A percentile compares a stretch with the other conserved stretches of the same genome.
Conservation (phyloP, 2,113 vertebrate species). For the Paramormyrops kingsleyae region DNA sequence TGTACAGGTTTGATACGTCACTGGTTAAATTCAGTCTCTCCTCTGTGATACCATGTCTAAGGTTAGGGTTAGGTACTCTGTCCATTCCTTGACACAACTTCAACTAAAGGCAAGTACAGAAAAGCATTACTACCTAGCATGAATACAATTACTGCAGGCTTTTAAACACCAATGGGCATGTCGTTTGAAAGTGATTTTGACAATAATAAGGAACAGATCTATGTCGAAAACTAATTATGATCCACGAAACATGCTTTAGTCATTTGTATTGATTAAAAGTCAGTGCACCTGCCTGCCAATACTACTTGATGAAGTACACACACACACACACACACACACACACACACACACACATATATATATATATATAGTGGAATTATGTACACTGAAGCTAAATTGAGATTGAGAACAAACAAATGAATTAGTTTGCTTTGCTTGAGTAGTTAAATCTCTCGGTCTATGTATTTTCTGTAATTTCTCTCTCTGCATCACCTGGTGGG, state of each 20-base stretch:
- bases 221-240: constrained; percentile 1
- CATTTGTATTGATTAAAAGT: not conserved
- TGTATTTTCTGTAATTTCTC: not conserved
- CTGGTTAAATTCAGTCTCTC: not conserved
- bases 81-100: not conserved
- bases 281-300: not conserved
- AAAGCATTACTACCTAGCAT: constrained; percentile 28
- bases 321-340: not conserved
- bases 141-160: constrained; percentile 29
- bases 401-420: not conserved
- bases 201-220: constrained; percentile 9
- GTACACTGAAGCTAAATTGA: not conserved
- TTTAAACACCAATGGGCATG: constrained; percentile 30
- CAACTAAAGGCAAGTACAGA: constrained; percentile 31
- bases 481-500: constrained; percentile 17
- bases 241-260: not conserved
- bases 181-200: constrained; percentile 18
- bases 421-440: not conserved
- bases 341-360: not conserved
- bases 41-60: not conserved
- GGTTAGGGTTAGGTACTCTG: not conserved
- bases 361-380: not conserved
- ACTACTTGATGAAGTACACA: not conserved
- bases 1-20: not conserved
- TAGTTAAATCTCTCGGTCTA: not conserved